Evolutionary conservation across 2,888 invertebrate species (phyloP).

Genomic region (Alloscopus bannaensis): DNA sequence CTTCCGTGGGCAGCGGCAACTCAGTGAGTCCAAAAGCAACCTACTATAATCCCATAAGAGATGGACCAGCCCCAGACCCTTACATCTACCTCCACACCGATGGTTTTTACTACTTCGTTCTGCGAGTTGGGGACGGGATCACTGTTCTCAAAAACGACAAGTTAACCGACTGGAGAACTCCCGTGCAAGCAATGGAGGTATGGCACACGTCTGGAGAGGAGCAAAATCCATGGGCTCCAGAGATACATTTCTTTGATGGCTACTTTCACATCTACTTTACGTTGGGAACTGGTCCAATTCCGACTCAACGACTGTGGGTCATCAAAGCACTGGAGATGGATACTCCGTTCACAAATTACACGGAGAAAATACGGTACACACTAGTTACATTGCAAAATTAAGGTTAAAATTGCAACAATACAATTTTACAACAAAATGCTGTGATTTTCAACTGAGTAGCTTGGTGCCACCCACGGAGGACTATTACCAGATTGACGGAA

Average conservation of each 20-base stretch:
- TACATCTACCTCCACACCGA: constrained; percentile 57
- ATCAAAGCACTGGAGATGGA: constrained; percentile 62
- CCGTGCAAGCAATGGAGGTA: constrained; percentile 42
- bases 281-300: constrained; percentile 61
- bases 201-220: constrained; percentile 41
- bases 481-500: constrained; percentile 63
- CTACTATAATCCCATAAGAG: constrained; percentile 56
- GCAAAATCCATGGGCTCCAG: constrained; percentile 60
- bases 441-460: constrained; percentile 19
- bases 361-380: constrained; percentile 56
- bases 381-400: neutral
- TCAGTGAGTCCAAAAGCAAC: constrained; percentile 11
- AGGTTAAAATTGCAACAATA: neutral
- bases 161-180: constrained; percentile 59
- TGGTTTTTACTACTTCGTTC: constrained; percentile 61
- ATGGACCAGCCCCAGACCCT: constrained; percentile 54
- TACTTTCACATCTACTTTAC: constrained; percentile 65
- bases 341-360: constrained; percentile 65
- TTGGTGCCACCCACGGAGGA: constrained; percentile 57
- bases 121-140: constrained; percentile 53
- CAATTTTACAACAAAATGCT: constrained; percentile 6
- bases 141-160: constrained; percentile 49
- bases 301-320: constrained; percentile 67
- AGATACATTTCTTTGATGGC: constrained; percentile 56
- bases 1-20: neutral